phyloP scores from a whole-genome alignment of 2,888 invertebrate genomes.

The Aricia artaxerxes region DNA sequence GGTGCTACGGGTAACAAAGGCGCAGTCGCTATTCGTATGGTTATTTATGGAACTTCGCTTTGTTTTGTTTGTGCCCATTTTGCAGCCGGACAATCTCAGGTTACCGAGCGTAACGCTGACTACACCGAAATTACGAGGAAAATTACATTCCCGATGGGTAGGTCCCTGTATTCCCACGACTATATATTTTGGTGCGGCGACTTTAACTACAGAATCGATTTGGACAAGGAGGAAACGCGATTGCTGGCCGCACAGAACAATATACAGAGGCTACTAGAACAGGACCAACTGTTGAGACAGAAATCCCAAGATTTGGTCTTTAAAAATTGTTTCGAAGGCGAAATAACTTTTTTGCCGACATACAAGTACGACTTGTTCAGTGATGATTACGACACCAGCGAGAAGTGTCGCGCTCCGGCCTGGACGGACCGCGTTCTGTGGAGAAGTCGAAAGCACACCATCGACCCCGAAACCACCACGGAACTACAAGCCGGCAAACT shows the following conservation, averaged over 20 bases:
- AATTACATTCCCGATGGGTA: slow-evolving; percentile 94
- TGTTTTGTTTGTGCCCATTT: slow-evolving; percentile 99
- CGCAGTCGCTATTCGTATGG: slow-evolving; percentile 94
- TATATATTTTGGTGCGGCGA: slow-evolving; percentile 99
- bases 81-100: slow-evolving; percentile 98
- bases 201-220: slow-evolving; percentile 98
- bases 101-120: slow-evolving; percentile 96
- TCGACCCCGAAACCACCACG: slow-evolving; percentile 83
- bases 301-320: slow-evolving; percentile 92
- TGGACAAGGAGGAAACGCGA: slow-evolving; percentile 96
- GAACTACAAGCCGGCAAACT: slow-evolving; percentile 90
- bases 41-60: slow-evolving; percentile 94
- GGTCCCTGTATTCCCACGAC: slow-evolving; percentile 96
- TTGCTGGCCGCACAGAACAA: slow-evolving; percentile 88
- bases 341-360: slow-evolving; percentile 95
- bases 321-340: slow-evolving; percentile 95
- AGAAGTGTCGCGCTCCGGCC: slow-evolving; percentile 97
- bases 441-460: slow-evolving; percentile 88
- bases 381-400: slow-evolving; percentile 99
- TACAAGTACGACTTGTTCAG: slow-evolving; percentile 99
- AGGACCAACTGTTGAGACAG: slow-evolving; percentile 93
- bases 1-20: slow-evolving; percentile 99
- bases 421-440: slow-evolving; percentile 99
- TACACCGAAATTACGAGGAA: slow-evolving; percentile 97
- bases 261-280: slow-evolving; percentile 86